Evolutionary conservation across 2,888 invertebrate species (phyloP).

Genomic region (Cryptus armator): DNA sequence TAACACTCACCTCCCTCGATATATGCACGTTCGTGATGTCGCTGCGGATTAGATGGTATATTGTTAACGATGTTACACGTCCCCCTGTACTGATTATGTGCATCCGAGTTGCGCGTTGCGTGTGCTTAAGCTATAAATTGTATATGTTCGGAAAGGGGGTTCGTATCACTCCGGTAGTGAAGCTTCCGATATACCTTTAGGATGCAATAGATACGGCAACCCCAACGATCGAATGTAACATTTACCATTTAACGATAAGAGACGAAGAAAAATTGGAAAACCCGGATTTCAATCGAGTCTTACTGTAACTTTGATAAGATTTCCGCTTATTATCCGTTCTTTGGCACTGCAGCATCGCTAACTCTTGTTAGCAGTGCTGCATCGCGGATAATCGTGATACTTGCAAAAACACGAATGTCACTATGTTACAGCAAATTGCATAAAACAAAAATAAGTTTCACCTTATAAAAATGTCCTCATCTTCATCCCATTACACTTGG

Average conservation of each 20-base stretch:
- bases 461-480: too few relatives aligned
- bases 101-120: conserved; percentile 3
- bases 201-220: not conserved
- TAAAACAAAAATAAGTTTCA: too few relatives aligned
- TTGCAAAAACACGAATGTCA: too few relatives aligned
- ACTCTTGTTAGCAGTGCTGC: too few relatives aligned
- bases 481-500: too few relatives aligned
- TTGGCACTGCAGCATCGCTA: too few relatives aligned
- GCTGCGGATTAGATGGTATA: conserved; percentile 43
- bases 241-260: not conserved
- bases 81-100: conserved; percentile 8
- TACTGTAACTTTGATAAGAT: too few relatives aligned
- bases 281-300: too few relatives aligned
- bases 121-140: conserved; percentile 25
- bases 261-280: not conserved
- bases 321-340: too few relatives aligned
- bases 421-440: too few relatives aligned
- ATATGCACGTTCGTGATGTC: conserved; percentile 38
- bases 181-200: not conserved
- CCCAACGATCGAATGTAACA: not conserved
- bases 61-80: conserved; percentile 51
- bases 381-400: too few relatives aligned
- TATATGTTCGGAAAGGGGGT: not conserved
- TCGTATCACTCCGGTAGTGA: not conserved
- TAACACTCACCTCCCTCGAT: conserved; percentile 7